These are phyloP conservation scores for Anadara kagoshimensis DNA, from an alignment of 1,140 invertebrate genomes.

Conservation along the genomic window DNA sequence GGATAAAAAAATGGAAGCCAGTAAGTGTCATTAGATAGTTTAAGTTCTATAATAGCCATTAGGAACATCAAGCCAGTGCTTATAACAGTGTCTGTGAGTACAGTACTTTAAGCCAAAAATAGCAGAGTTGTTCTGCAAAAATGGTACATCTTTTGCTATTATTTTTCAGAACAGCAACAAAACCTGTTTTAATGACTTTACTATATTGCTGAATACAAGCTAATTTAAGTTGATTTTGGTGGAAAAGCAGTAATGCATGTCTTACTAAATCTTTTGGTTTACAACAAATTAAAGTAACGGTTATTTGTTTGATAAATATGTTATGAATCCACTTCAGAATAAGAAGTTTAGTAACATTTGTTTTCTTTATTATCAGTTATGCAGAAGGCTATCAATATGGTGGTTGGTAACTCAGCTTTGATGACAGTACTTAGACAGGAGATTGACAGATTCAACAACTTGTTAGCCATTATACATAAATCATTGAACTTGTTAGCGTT, in stretches of 20 bases:
- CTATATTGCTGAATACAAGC: too few species aligned
- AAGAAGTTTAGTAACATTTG: neutral
- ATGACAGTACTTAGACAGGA: slow-evolving; percentile 90
- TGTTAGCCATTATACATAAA: slow-evolving; percentile 81
- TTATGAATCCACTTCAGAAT: neutral
- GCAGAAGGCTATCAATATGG: slow-evolving; percentile 50
- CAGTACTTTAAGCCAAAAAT: too few species aligned
- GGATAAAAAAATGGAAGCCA: slow-evolving; percentile 61
- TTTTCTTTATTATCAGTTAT: slow-evolving; percentile 48
- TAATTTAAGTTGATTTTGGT: too few species aligned
- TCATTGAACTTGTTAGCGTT: slow-evolving; percentile 84
- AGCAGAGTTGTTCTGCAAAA: too few species aligned
- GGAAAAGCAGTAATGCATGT: too few species aligned
- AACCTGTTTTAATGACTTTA: too few species aligned
- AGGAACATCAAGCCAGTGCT: too few species aligned
- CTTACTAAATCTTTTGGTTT: too few species aligned
- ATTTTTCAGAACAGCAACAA: too few species aligned
- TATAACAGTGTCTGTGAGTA: too few species aligned
- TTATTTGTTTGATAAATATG: neutral
- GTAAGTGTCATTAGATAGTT: slow-evolving; percentile 32
- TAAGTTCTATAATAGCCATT: too few species aligned
- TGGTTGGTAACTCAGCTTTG: slow-evolving; percentile 73
- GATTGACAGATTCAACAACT: slow-evolving; percentile 86
- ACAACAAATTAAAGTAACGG: neutral
- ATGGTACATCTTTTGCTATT: too few species aligned